Evolutionary conservation across 2,113 vertebrate genomes (phyloP).

Genomic region (Takifugu flavidus): DNA sequence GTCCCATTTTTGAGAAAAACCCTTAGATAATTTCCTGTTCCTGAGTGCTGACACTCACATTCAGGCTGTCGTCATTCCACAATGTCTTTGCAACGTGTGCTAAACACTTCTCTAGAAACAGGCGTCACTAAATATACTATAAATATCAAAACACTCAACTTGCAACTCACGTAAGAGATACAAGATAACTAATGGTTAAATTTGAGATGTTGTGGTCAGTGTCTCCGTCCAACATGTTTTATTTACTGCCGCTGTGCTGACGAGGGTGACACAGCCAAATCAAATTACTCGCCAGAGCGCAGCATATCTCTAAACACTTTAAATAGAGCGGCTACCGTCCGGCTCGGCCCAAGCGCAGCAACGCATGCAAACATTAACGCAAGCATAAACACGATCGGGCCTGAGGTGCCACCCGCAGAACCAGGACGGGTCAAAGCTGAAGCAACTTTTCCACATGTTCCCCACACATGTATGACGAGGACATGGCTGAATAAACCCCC

Average conservation of each 20-base stretch:
- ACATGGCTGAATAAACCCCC: neutral
- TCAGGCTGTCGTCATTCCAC: too few species aligned
- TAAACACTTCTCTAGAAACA: too few species aligned
- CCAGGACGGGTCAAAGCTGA: neutral
- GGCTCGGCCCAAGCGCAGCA: slow-evolving; percentile 42
- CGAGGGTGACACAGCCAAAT: slow-evolving; percentile 52
- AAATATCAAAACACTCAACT: too few species aligned
- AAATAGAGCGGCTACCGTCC: slow-evolving; percentile 62
- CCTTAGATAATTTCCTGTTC: slow-evolving; percentile 46
- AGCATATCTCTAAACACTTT: slow-evolving; percentile 51
- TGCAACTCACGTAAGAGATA: neutral
- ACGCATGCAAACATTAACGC: slow-evolving; percentile 44
- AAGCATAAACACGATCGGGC: slow-evolving; percentile 37
- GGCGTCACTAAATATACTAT: too few species aligned
- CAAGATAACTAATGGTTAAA: neutral
- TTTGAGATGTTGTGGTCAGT: neutral
- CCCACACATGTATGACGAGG: neutral
- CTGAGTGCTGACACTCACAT: slow-evolving; percentile 13
- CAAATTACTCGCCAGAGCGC: slow-evolving; percentile 60
- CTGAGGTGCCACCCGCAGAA: too few species aligned
- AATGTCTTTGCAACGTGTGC: too few species aligned
- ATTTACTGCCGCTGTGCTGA: slow-evolving; percentile 49
- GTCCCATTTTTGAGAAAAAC: neutral
- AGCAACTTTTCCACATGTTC: too few species aligned
- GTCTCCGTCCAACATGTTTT: slow-evolving; percentile 15